Conservation (phyloP, 92 coral and sea anemone species). For the Palythoa heliodiscus region DNA sequence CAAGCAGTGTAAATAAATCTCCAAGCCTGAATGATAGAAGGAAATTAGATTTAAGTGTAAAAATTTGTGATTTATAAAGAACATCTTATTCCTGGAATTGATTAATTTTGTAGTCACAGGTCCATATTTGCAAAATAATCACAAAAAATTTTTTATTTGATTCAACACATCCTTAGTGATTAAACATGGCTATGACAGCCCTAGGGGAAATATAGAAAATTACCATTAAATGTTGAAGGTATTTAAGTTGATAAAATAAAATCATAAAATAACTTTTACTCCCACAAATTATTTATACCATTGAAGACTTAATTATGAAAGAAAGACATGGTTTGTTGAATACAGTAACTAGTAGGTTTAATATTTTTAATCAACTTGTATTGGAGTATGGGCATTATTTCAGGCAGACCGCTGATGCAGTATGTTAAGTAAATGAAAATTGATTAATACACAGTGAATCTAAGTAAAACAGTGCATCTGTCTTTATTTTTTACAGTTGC, state of each 20-base stretch:
- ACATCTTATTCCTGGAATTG: neutral
- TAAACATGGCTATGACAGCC: neutral
- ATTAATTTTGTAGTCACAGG: neutral
- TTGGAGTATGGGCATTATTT: neutral
- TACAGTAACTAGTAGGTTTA: neutral
- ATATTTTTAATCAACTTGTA: neutral
- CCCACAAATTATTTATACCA: neutral
- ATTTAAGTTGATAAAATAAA: too few relatives aligned
- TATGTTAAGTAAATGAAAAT: too few relatives aligned
- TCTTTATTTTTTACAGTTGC: too few relatives aligned
- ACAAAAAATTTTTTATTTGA: neutral
- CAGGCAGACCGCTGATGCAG: too few relatives aligned
- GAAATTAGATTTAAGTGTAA: slow-evolving; percentile 15
- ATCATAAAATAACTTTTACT: neutral
- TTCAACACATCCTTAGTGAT: neutral
- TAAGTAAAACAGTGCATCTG: too few relatives aligned
- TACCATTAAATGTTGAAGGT: neutral
- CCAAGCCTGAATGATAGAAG: slow-evolving; percentile 14
- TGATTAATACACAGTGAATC: too few relatives aligned
- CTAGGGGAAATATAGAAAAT: neutral
- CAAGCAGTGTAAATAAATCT: slow-evolving; percentile 10
- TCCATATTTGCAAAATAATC: neutral
- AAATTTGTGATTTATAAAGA: neutral
- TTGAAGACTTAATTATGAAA: too few relatives aligned
- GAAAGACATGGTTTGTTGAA: neutral